Evolutionary conservation across 2,888 invertebrate genomes (phyloP).

Genomic region (Cephonodes hylas): DNA sequence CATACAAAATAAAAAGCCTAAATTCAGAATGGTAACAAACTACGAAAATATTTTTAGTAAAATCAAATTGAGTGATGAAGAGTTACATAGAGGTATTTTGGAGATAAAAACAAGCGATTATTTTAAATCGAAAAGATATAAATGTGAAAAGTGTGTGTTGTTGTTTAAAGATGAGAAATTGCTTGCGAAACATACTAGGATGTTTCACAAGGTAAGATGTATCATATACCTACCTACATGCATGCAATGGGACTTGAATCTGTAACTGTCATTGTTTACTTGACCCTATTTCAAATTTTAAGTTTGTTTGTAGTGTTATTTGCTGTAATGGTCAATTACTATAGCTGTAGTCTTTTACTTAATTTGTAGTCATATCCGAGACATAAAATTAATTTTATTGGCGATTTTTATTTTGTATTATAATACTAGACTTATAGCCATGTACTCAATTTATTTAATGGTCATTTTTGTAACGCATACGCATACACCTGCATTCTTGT

Average conservation of each 20-base stretch:
- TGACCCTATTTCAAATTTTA: not conserved
- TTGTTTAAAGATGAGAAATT: constrained; percentile 23
- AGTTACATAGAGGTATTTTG: constrained; percentile 20
- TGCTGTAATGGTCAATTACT: not conserved
- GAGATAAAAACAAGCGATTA: constrained; percentile 24
- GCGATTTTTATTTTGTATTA: no score
- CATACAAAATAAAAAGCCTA: constrained; percentile 38
- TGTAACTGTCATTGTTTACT: no score
- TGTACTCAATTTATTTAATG: no score
- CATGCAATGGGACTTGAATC: not conserved
- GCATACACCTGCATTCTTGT: no score
- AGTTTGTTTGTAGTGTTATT: not conserved
- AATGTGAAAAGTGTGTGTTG: constrained; percentile 32
- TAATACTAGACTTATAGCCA: no score
- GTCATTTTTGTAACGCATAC: no score
- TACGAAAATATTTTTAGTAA: constrained; percentile 26
- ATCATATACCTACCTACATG: not conserved
- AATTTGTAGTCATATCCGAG: not conserved
- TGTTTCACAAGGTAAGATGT: constrained; percentile 25
- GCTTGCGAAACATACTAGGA: constrained; percentile 23
- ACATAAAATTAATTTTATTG: not conserved
- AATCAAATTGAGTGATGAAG: constrained; percentile 22
- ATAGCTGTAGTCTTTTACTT: not conserved
- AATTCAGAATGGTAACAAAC: constrained; percentile 37
- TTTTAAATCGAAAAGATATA: constrained; percentile 27